Percentiles rank a stretch among this genome's conserved stretches.
These are phyloP conservation scores for Rutpela maculata DNA, from an alignment of 2,888 invertebrate species.

Conservation along the genomic window DNA sequence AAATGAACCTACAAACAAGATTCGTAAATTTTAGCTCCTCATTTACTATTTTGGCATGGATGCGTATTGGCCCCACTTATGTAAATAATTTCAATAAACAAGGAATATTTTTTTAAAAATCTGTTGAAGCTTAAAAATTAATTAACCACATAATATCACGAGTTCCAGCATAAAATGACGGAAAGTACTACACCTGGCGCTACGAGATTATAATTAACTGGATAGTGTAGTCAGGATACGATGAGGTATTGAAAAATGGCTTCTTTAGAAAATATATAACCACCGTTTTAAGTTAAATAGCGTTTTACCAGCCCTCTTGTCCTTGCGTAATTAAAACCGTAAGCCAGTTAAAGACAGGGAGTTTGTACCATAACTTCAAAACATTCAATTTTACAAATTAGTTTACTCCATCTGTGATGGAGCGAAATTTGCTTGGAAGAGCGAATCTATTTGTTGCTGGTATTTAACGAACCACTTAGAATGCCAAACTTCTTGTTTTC, in stretches of 20 bases:
- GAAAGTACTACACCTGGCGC: conserved; percentile 6
- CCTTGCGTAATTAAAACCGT: not conserved
- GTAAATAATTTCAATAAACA: conserved; percentile 16
- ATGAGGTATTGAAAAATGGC: conserved; percentile 41
- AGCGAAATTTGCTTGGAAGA: too few species aligned
- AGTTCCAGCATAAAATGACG: conserved; percentile 32
- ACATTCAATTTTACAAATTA: too few species aligned
- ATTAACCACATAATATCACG: conserved; percentile 29
- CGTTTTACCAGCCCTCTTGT: conserved; percentile 39
- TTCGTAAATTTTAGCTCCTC: conserved; percentile 4
- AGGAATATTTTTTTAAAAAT: not conserved
- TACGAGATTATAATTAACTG: conserved; percentile 18
- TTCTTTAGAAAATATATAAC: conserved; percentile 44
- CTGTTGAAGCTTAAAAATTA: conserved; percentile 10
- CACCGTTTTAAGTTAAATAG: conserved; percentile 14
- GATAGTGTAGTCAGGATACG: conserved; percentile 32
- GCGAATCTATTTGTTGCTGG: too few species aligned
- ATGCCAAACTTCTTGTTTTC: too few species aligned
- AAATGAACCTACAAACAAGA: conserved; percentile 23
- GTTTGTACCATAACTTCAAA: too few species aligned
- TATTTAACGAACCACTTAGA: too few species aligned
- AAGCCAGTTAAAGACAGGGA: too few species aligned
- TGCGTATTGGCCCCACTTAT: conserved; percentile 39
- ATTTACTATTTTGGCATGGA: conserved; percentile 37
- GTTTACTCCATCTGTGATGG: too few species aligned